These are phyloP conservation scores for Dysidea cf. avara DNA, from an alignment of 37 sponge, comb jelly and placozoan genomes.

Conservation along the genomic window DNA sequence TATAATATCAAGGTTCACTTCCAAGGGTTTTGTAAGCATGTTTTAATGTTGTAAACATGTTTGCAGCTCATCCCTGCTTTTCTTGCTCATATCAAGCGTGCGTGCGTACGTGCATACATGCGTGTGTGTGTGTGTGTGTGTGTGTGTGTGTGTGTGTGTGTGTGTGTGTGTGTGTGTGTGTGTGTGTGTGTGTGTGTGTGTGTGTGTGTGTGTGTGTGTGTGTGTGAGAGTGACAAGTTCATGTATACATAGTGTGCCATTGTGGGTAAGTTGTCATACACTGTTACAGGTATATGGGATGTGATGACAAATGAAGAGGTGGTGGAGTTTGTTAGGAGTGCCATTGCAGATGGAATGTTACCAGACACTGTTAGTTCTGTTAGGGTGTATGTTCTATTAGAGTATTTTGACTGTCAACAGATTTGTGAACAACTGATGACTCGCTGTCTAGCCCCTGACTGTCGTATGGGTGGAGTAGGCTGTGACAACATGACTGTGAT, in stretches of 20 bases:
- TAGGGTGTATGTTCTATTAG: too few relatives aligned
- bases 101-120: too few relatives aligned
- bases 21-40: too few relatives aligned
- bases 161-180: slow-evolving; percentile 16
- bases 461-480: slow-evolving; percentile 71
- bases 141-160: too few relatives aligned
- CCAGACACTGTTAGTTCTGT: slow-evolving; percentile 36
- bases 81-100: too few relatives aligned
- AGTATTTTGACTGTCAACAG: slow-evolving; percentile 15
- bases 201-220: neutral
- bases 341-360: slow-evolving; percentile 56
- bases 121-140: too few relatives aligned
- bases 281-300: slow-evolving; percentile 84
- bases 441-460: slow-evolving; percentile 84
- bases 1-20: too few relatives aligned
- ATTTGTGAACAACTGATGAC: slow-evolving; percentile 88
- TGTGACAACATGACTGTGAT: slow-evolving; percentile 96
- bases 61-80: too few relatives aligned
- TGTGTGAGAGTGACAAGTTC: neutral
- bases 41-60: too few relatives aligned
- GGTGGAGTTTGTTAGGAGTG: slow-evolving; percentile 75
- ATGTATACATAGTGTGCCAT: neutral
- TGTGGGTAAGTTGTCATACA: neutral
- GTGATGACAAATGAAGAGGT: slow-evolving; percentile 86
- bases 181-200: slow-evolving; percentile 14